Percentiles rank a stretch among this genome's conserved stretches.
Evolutionary conservation across 2,888 invertebrate species (phyloP).

Genomic region (Eustalomyia histrio): DNA sequence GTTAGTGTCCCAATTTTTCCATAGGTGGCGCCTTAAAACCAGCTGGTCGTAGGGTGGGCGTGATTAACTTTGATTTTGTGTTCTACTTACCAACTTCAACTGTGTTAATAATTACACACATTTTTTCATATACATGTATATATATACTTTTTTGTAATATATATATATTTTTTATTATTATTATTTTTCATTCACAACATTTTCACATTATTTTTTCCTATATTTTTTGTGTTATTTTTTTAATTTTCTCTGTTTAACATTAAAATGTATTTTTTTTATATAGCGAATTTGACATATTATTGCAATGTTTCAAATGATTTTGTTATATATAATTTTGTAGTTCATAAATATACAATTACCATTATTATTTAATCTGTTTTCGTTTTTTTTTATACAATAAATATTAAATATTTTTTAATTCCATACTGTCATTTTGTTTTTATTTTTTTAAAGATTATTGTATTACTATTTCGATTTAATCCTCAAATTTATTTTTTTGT

Average conservation of each 20-base stretch:
- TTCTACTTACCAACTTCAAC: too few relatives aligned
- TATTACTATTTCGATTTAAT: constrained; percentile 20
- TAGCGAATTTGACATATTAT: constrained; percentile 42
- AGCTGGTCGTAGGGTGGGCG: too few relatives aligned
- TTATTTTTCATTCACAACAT: constrained; percentile 65
- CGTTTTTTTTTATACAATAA: constrained; percentile 40
- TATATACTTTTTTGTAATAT: constrained; percentile 29
- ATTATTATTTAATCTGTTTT: background rate
- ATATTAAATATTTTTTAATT: constrained; percentile 35
- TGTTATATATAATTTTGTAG: constrained; percentile 28
- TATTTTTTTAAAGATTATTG: constrained; percentile 9
- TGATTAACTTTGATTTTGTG: too few relatives aligned
- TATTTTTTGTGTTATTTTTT: constrained; percentile 26
- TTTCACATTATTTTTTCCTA: constrained; percentile 58
- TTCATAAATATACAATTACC: constrained; percentile 16
- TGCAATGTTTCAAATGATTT: constrained; percentile 42
- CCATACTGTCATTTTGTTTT: constrained; percentile 9
- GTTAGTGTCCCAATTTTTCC: too few relatives aligned
- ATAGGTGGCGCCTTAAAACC: too few relatives aligned
- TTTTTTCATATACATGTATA: constrained; percentile 53
- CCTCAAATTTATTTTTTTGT: constrained; percentile 27
- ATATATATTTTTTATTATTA: background rate
- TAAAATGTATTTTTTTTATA: constrained; percentile 52
- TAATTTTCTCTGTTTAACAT: constrained; percentile 34
- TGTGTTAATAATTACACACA: too few relatives aligned